Conservation (phyloP, 2,888 invertebrate genomes). For the Dasypogon diadema region DNA sequence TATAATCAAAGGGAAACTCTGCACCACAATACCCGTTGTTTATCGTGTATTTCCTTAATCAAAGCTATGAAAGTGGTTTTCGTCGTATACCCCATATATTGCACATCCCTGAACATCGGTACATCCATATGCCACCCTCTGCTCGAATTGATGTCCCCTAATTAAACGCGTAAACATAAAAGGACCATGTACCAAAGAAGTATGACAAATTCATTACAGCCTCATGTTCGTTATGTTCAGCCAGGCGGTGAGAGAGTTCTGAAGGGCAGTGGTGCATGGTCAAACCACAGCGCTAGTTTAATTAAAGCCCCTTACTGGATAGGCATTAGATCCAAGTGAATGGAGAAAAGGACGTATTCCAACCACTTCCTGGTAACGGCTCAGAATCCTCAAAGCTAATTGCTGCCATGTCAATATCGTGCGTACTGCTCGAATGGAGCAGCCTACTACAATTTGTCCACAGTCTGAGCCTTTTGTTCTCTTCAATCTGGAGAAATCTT, state of each 20-base stretch:
- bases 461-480: slow-evolving; percentile 27
- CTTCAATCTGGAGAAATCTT: slow-evolving; percentile 42
- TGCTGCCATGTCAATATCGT: slow-evolving; percentile 31
- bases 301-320: not conserved
- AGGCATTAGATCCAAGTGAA: slow-evolving; percentile 25
- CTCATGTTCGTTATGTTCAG: slow-evolving; percentile 10
- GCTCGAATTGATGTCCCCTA: slow-evolving; percentile 18
- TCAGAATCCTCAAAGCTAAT: slow-evolving; percentile 4
- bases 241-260: not conserved
- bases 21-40: no score
- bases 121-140: no score
- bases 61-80: no score
- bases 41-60: no score
- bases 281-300: not conserved
- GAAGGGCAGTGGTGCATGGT: not conserved
- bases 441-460: not conserved
- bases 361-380: not conserved
- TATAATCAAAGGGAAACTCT: no score
- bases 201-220: not conserved
- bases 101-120: no score
- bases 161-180: slow-evolving; percentile 22
- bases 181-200: not conserved
- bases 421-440: no score
- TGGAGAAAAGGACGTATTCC: not conserved
- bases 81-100: no score